Conservation (phyloP, 2,797 vertebrate species). For the Urosaurus nigricauda region DNA sequence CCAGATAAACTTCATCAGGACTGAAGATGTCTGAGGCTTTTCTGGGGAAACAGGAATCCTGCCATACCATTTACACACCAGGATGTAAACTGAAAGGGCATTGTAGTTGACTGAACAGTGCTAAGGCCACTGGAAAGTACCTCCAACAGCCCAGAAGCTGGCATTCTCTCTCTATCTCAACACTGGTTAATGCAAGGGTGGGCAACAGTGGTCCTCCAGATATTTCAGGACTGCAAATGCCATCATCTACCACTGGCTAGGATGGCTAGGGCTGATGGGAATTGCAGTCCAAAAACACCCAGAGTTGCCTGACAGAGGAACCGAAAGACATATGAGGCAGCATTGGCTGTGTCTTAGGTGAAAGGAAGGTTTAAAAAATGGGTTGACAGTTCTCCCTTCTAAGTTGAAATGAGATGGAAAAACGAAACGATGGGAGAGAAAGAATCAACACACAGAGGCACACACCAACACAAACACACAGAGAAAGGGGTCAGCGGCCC, state of each 20-base stretch:
- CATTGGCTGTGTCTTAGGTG: no score
- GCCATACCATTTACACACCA: no score
- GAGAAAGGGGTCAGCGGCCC: not conserved
- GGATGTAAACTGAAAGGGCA: no score
- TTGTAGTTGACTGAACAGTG: not conserved
- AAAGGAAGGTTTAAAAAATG: not conserved
- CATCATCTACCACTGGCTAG: not conserved
- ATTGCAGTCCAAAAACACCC: not conserved
- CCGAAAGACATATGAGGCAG: not conserved
- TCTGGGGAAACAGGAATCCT: not conserved
- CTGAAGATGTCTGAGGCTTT: not conserved
- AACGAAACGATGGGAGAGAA: not conserved
- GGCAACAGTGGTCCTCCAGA: no score
- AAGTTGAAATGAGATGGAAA: slow-evolving; percentile 26
- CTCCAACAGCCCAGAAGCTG: not conserved
- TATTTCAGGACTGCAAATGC: not conserved
- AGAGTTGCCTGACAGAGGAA: not conserved
- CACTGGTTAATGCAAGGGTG: no score
- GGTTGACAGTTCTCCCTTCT: not conserved
- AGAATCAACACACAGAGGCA: not conserved
- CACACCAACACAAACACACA: not conserved
- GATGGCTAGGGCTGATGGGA: not conserved
- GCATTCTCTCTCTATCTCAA: not conserved
- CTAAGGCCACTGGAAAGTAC: not conserved
- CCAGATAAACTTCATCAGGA: no score